Evolutionary conservation across 2,113 vertebrate genomes (phyloP).

Genomic region (Oncorhynchus clarkii): DNA sequence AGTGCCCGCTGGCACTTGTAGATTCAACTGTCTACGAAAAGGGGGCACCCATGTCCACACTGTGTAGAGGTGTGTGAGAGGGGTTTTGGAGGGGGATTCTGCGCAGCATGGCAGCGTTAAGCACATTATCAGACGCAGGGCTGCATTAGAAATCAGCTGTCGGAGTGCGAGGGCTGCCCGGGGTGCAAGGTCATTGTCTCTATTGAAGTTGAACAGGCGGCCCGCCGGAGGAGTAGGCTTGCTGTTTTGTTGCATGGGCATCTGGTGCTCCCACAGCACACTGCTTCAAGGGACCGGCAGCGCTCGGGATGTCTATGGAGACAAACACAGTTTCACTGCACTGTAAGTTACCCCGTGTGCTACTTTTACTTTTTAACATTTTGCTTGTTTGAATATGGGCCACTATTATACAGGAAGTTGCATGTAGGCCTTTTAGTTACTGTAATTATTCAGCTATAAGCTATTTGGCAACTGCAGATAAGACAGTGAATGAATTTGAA

Average conservation of each 20-base stretch:
- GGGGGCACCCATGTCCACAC: neutral
- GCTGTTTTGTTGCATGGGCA: slow-evolving; percentile 57
- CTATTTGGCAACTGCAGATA: neutral
- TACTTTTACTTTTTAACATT: too few species aligned
- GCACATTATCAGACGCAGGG: slow-evolving; percentile 41
- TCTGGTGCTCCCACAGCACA: slow-evolving; percentile 63
- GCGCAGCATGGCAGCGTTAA: slow-evolving; percentile 36
- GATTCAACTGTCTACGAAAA: neutral
- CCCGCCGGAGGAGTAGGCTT: slow-evolving; percentile 66
- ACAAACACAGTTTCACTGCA: slow-evolving; percentile 81
- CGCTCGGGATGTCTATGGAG: slow-evolving; percentile 77
- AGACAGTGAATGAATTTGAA: neutral
- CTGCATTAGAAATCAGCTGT: slow-evolving; percentile 82
- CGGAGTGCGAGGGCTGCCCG: slow-evolving; percentile 20
- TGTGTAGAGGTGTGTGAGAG: neutral
- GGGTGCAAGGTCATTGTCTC: slow-evolving; percentile 68
- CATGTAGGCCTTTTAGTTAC: neutral
- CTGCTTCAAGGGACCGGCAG: slow-evolving; percentile 59
- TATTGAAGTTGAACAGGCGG: slow-evolving; percentile 62
- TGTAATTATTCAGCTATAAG: neutral
- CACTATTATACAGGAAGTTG: neutral
- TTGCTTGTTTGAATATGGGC: too few species aligned
- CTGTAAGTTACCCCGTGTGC: slow-evolving; percentile 75
- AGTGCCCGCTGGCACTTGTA: neutral
- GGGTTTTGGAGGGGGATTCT: neutral